Conservation (phyloP, 1,140 invertebrate species). For the Pogonomyrmex californicus region DNA sequence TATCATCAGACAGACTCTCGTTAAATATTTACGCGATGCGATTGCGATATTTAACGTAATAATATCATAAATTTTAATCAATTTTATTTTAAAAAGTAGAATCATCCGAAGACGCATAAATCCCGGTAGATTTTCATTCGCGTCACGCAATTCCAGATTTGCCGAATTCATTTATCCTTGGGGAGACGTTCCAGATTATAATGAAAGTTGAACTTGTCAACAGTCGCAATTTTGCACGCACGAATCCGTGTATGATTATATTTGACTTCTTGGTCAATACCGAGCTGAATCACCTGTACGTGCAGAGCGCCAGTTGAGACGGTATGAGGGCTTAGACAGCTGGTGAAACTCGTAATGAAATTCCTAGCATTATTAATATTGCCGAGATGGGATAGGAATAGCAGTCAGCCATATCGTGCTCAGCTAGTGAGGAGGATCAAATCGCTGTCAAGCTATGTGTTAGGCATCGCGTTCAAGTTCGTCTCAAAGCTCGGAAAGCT, state of each 20-base stretch:
- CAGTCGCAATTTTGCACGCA: slow-evolving; percentile 13
- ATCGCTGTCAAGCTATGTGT: slow-evolving; percentile 73
- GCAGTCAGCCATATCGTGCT: slow-evolving; percentile 76
- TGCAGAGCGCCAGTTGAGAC: slow-evolving; percentile 63
- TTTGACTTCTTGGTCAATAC: slow-evolving; percentile 65
- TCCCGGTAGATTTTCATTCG: slow-evolving; percentile 61
- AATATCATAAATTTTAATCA: slow-evolving; percentile 4
- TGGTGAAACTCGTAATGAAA: slow-evolving; percentile 79
- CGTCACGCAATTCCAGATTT: slow-evolving; percentile 65
- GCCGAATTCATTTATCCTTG: slow-evolving; percentile 65
- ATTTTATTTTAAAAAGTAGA: slow-evolving; percentile 50
- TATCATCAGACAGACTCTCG: background rate
- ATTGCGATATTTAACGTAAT: background rate
- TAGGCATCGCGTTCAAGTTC: slow-evolving; percentile 73
- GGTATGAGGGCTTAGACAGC: slow-evolving; percentile 68
- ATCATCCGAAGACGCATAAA: slow-evolving; percentile 12
- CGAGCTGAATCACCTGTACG: slow-evolving; percentile 54
- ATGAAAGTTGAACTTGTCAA: slow-evolving; percentile 50
- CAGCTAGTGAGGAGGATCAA: slow-evolving; percentile 72
- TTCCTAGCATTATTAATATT: slow-evolving; percentile 82
- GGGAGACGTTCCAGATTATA: slow-evolving; percentile 59
- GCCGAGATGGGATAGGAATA: slow-evolving; percentile 75
- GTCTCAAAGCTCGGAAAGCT: slow-evolving; percentile 68
- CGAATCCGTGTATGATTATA: slow-evolving; percentile 37
- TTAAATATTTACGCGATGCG: slow-evolving; percentile 27